Conservation (phyloP, 2,888 invertebrate genomes). For the Polydrusus pterygomalis region DNA sequence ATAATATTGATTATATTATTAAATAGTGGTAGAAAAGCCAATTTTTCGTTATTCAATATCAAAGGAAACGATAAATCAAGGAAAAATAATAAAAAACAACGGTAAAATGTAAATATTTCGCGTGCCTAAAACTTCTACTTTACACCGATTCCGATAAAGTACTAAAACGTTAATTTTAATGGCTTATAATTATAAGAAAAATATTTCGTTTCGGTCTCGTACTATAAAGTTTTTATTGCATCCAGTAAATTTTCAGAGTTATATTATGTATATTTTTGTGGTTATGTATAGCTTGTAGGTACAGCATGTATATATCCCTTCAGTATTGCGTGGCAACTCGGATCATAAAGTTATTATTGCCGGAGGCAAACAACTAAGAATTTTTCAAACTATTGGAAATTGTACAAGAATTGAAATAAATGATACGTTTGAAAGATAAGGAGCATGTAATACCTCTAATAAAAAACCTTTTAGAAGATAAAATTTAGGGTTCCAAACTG, state of each 20-base stretch:
- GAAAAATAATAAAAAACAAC: constrained; percentile 12
- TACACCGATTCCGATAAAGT: constrained; percentile 37
- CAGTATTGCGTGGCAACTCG: constrained; percentile 17
- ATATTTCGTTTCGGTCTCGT: constrained; percentile 29
- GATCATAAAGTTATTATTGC: constrained; percentile 14
- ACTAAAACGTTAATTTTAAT: constrained; percentile 39
- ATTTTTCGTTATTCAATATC: constrained; percentile 8
- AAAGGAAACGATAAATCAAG: constrained; percentile 17
- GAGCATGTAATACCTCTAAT: too few relatives aligned
- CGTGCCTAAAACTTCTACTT: constrained; percentile 20
- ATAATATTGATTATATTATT: too few relatives aligned
- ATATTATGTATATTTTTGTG: constrained; percentile 34
- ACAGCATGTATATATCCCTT: not conserved
- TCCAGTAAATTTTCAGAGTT: constrained; percentile 42
- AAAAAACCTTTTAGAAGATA: too few relatives aligned
- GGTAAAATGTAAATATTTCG: constrained; percentile 34
- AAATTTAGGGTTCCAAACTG: too few relatives aligned
- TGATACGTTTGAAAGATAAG: too few relatives aligned
- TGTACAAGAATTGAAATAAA: too few relatives aligned
- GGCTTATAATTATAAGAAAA: constrained; percentile 37
- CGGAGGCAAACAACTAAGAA: not conserved
- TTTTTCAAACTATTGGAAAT: not conserved
- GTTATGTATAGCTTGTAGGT: constrained; percentile 1
- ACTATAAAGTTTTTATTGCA: constrained; percentile 46
- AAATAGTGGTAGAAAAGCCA: too few relatives aligned